Percentiles rank a stretch among this genome's conserved stretches.
phyloP scores from a whole-genome alignment of 2,113 vertebrate species.

The Eretmochelys imbricata region DNA sequence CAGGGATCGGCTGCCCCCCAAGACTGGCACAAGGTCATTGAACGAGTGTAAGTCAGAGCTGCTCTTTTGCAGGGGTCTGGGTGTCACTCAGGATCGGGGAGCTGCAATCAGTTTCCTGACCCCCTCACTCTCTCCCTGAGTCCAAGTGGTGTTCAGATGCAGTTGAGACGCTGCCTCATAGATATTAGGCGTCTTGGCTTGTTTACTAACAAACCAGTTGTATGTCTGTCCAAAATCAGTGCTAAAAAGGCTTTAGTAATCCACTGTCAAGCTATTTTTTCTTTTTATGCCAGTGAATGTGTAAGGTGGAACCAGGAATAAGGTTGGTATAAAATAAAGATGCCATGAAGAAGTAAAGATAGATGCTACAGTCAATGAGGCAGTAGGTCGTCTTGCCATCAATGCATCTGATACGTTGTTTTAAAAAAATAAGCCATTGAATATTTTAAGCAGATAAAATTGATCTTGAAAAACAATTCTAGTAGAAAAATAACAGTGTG shows the following conservation, averaged over 20 bases:
- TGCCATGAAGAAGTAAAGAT: background rate
- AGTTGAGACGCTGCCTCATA: background rate
- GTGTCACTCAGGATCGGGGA: background rate
- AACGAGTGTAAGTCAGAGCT: background rate
- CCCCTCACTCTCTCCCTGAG: background rate
- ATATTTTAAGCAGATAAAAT: background rate
- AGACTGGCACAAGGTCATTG: background rate
- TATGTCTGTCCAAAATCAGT: background rate
- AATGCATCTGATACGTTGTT: background rate
- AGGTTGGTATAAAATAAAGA: background rate
- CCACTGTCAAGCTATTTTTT: accelerated
- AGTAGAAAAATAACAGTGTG: background rate
- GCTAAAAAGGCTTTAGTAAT: background rate
- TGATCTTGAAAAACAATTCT: background rate
- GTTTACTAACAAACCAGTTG: background rate
- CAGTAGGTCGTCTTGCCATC: background rate
- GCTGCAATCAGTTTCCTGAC: background rate
- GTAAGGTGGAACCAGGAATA: background rate
- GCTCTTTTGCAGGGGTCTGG: background rate
- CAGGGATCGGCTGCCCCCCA: background rate
- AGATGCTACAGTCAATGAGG: background rate
- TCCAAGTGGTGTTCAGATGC: accelerated
- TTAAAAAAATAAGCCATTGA: background rate
- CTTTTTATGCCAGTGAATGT: background rate
- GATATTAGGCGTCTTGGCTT: background rate